phyloP scores from a whole-genome alignment of 2,113 vertebrate genomes.

The Ramphastos sulfuratus region DNA sequence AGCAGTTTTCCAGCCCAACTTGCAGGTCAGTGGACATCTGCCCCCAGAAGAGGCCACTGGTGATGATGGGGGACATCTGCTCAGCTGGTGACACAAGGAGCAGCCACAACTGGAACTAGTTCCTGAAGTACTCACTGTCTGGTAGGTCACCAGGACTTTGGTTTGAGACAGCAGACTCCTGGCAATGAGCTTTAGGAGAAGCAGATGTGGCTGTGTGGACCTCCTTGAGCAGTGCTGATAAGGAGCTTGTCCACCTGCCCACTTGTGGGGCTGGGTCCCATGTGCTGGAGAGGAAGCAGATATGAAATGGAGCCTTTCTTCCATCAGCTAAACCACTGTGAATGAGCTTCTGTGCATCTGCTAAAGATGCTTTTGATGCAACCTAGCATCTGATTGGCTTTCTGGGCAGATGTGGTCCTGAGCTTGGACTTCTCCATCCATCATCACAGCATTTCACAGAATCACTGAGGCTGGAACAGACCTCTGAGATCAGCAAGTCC shows the following conservation, averaged over 20 bases:
- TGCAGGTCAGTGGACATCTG: not conserved
- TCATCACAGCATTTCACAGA: no score
- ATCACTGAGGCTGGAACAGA: no score
- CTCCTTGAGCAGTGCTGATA: no score
- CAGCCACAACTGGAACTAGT: not conserved
- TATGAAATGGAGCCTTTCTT: not conserved
- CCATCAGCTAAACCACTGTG: not conserved
- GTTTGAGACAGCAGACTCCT: not conserved
- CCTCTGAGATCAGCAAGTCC: no score
- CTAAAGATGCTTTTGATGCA: not conserved
- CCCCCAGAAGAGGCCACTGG: not conserved
- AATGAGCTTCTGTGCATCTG: not conserved
- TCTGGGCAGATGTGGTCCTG: no score
- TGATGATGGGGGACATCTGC: rapidly evolving
- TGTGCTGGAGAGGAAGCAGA: not conserved
- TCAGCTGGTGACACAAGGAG: not conserved
- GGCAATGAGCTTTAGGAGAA: not conserved
- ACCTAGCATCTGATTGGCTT: no score
- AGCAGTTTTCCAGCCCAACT: not conserved
- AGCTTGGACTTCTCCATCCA: not conserved
- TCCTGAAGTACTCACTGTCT: rapidly evolving
- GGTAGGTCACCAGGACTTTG: not conserved
- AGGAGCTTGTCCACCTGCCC: no score
- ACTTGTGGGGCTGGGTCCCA: rapidly evolving
- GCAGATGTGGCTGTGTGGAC: rapidly evolving